Evolutionary conservation across 2,797 vertebrate species (phyloP).

Genomic region (Neomorphus geoffroyi): DNA sequence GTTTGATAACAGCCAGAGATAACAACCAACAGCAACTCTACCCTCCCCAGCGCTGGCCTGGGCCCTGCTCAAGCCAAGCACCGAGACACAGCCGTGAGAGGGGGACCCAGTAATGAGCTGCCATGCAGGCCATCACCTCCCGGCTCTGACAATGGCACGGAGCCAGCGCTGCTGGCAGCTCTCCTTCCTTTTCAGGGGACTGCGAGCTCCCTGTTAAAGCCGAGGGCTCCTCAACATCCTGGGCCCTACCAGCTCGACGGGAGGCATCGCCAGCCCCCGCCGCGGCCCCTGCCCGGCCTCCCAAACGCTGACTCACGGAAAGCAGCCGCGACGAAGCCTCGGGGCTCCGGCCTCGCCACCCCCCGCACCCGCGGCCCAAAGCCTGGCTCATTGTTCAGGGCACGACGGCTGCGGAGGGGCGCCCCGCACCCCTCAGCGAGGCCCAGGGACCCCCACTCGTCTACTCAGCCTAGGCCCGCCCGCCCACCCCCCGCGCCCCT

Average conservation of each 20-base stretch:
- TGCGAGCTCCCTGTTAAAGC: not conserved
- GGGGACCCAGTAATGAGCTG: not conserved
- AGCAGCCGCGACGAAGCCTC: not conserved
- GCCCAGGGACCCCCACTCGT: too few relatives aligned
- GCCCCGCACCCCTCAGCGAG: too few relatives aligned
- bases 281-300: not conserved
- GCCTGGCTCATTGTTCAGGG: conserved; percentile 26
- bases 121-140: not conserved
- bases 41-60: not conserved
- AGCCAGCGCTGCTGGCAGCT: not conserved
- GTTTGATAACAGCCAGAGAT: too few relatives aligned
- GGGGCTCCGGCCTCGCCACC: not conserved
- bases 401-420: too few relatives aligned
- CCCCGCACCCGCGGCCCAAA: not conserved
- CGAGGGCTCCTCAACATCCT: not conserved
- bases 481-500: too few relatives aligned
- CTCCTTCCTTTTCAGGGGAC: not conserved
- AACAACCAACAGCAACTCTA: not conserved
- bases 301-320: not conserved
- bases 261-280: not conserved
- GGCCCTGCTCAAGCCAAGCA: not conserved
- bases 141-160: not conserved
- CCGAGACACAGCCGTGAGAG: not conserved
- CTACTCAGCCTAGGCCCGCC: too few relatives aligned
- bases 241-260: not conserved